phyloP scores from a whole-genome alignment of 2,797 vertebrate genomes.

The Phrynocephalus forsythii region DNA sequence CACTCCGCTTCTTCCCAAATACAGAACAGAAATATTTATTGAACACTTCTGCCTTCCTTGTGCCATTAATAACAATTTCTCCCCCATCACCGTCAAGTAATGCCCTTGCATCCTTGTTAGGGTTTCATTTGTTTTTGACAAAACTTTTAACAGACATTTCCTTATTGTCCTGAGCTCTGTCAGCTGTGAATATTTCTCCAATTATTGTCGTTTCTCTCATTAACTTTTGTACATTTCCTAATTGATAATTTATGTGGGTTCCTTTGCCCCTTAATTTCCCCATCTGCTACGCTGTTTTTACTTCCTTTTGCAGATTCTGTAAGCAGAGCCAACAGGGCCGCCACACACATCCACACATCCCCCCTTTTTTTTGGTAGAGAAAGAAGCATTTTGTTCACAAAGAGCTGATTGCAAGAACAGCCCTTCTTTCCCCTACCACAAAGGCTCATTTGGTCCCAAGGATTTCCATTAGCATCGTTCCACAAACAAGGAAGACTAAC shows the following conservation, averaged over 20 bases:
- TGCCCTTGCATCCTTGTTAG: constrained; percentile 28
- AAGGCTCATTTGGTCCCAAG: neutral
- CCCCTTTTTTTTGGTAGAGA: neutral
- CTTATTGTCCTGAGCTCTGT: constrained; percentile 13
- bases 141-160: constrained; percentile 33
- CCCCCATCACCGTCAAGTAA: constrained; percentile 22
- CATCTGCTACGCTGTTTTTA: constrained; percentile 24
- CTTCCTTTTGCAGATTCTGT: constrained; percentile 1
- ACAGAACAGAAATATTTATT: constrained; percentile 46
- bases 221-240: constrained; percentile 39
- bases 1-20: constrained; percentile 39
- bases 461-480: neutral
- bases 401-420: neutral
- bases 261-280: constrained; percentile 8
- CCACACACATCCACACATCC: no score
- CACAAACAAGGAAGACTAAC: neutral
- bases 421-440: neutral
- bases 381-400: neutral
- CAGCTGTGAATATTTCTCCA: constrained; percentile 10
- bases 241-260: constrained; percentile 41
- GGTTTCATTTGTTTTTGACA: constrained; percentile 29
- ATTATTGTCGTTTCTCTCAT: constrained; percentile 20
- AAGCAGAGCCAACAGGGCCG: neutral
- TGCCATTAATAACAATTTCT: constrained; percentile 32
- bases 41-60: constrained; percentile 36